phyloP scores from a whole-genome alignment of 2,888 invertebrate genomes.

The Athalia cordata region DNA sequence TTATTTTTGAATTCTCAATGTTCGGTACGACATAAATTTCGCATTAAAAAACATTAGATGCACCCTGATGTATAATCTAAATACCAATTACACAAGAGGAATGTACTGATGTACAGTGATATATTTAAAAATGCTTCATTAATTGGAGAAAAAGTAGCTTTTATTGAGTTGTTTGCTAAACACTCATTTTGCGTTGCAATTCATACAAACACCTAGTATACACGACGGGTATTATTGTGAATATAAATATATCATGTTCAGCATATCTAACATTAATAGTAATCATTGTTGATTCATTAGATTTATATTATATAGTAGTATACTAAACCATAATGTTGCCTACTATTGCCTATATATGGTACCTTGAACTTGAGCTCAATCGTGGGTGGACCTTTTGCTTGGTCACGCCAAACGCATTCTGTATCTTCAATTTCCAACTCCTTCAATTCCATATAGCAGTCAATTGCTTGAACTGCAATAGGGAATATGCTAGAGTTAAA shows the following conservation, averaged over 20 bases:
- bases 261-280: constrained; percentile 43
- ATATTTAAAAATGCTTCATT: background rate
- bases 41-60: background rate
- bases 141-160: constrained; percentile 24
- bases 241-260: constrained; percentile 66
- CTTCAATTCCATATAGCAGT: background rate
- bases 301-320: constrained; percentile 41
- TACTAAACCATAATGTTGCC: constrained; percentile 43
- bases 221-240: constrained; percentile 55
- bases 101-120: constrained; percentile 6
- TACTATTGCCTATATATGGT: constrained; percentile 42
- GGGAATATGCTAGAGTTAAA: constrained; percentile 10
- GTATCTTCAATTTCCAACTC: constrained; percentile 2
- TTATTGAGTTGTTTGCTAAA: constrained; percentile 39
- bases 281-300: constrained; percentile 34
- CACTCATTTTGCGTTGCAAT: constrained; percentile 38
- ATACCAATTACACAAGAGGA: background rate
- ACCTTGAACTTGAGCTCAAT: constrained; percentile 24
- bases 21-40: background rate
- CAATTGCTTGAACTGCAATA: background rate
- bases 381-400: constrained; percentile 20
- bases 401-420: constrained; percentile 24
- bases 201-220: constrained; percentile 44
- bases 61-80: background rate
- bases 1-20: background rate